phyloP scores from a whole-genome alignment of 2,113 vertebrate species.

The Ptilonorhynchus violaceus region DNA sequence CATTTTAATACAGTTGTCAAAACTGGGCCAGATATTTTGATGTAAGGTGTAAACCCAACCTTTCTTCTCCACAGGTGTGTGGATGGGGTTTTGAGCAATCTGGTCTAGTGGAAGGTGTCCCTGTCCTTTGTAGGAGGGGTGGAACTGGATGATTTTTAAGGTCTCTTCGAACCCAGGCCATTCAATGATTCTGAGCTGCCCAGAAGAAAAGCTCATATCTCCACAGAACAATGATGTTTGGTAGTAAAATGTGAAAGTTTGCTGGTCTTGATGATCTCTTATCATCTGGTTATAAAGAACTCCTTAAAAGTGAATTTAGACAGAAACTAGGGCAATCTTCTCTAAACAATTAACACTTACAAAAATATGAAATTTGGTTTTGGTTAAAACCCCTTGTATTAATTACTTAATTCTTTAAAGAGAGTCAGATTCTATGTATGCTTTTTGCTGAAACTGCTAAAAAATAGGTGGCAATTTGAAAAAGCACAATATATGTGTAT shows the following conservation, averaged over 20 bases:
- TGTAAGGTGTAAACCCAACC: fast-evolving
- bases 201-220: background rate
- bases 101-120: background rate
- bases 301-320: background rate
- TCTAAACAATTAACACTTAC: background rate
- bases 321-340: background rate
- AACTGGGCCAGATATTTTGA: background rate
- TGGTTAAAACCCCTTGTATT: background rate
- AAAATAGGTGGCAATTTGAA: background rate
- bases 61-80: background rate
- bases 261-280: background rate
- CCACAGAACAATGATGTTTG: background rate
- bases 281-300: background rate
- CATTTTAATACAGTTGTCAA: background rate
- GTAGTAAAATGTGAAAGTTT: background rate
- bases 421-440: background rate
- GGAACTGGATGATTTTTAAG: background rate
- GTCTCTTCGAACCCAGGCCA: background rate
- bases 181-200: background rate
- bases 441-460: background rate
- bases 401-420: background rate
- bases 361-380: fast-evolving
- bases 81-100: background rate
- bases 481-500: background rate
- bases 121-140: background rate